A percentile compares a stretch with the other conserved stretches of the same genome.
Conservation (phyloP, 1,140 invertebrate genomes). For the Liolophura sinensis region DNA sequence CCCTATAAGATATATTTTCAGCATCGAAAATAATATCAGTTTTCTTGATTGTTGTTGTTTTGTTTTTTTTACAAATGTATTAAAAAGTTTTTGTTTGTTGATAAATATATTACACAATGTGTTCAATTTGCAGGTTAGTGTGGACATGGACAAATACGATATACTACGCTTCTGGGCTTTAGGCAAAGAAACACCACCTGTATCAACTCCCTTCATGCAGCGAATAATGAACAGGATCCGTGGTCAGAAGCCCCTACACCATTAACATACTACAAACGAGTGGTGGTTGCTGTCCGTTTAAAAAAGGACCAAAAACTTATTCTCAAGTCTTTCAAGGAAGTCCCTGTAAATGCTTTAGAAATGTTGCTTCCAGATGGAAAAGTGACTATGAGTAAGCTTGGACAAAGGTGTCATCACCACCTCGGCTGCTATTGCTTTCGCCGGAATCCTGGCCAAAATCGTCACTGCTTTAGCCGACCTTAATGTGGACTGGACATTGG, state of each 20-base stretch:
- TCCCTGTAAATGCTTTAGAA: constrained; percentile 47
- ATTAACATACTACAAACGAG: constrained; percentile 49
- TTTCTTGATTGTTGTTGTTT: too few species aligned
- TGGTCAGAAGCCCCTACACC: constrained; percentile 19
- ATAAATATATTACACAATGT: not conserved
- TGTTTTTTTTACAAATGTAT: not conserved
- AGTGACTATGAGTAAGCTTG: constrained; percentile 39
- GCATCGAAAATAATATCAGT: too few species aligned
- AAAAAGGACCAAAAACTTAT: constrained; percentile 52
- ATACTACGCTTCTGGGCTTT: constrained; percentile 53
- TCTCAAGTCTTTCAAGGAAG: constrained; percentile 55
- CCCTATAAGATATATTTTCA: too few species aligned
- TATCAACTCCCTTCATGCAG: constrained; percentile 27
- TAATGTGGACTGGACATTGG: constrained; percentile 30
- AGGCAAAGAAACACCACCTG: constrained; percentile 37
- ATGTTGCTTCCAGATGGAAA: constrained; percentile 53
- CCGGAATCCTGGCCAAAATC: constrained; percentile 38
- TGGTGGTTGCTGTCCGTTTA: constrained; percentile 48
- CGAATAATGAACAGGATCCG: constrained; percentile 16
- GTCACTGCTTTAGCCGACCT: constrained; percentile 36
- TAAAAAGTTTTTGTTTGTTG: not conserved
- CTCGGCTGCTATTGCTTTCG: constrained; percentile 29
- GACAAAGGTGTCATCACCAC: constrained; percentile 38
- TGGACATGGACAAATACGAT: constrained; percentile 50
- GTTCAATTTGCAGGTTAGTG: constrained; percentile 40